A percentile compares a stretch with the other conserved stretches of the same genome.
These are phyloP conservation scores for Galaxias olidus DNA, from an alignment of 2,797 vertebrate genomes.

Conservation along the genomic window DNA sequence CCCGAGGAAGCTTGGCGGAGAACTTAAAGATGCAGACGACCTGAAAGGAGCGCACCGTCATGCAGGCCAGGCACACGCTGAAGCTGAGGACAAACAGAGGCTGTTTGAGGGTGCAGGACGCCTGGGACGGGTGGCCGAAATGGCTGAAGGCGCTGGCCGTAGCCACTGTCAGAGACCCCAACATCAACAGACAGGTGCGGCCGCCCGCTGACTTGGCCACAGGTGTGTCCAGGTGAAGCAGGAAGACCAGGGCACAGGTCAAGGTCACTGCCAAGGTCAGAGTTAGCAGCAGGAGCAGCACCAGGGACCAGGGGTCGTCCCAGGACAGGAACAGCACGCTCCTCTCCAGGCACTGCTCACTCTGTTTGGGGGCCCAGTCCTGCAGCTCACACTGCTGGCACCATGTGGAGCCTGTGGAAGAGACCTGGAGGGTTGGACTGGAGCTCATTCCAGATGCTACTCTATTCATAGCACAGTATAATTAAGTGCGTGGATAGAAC, in stretches of 20 bases:
- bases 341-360: constrained; percentile 70
- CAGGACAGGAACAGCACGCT: constrained; percentile 70
- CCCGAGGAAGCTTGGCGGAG: constrained; percentile 75
- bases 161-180: constrained; percentile 66
- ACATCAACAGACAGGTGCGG: constrained; percentile 83
- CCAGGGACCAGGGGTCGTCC: constrained; percentile 58
- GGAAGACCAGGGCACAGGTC: constrained; percentile 65
- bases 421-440: neutral
- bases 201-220: constrained; percentile 84
- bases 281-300: constrained; percentile 63
- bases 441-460: neutral
- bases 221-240: constrained; percentile 73
- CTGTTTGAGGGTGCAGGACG: constrained; percentile 74
- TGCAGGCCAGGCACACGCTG: constrained; percentile 78
- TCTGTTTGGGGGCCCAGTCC: constrained; percentile 74
- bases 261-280: constrained; percentile 73
- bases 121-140: constrained; percentile 65
- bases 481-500: constrained; percentile 5
- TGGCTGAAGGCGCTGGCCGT: constrained; percentile 73
- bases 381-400: constrained; percentile 71
- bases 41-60: constrained; percentile 82
- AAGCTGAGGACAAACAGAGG: constrained; percentile 77
- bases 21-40: constrained; percentile 85
- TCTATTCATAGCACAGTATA: neutral
- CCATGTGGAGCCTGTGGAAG: constrained; percentile 49